Evolutionary conservation across 2,113 vertebrate genomes (phyloP).

Genomic region (Neodon shergylaensis): DNA sequence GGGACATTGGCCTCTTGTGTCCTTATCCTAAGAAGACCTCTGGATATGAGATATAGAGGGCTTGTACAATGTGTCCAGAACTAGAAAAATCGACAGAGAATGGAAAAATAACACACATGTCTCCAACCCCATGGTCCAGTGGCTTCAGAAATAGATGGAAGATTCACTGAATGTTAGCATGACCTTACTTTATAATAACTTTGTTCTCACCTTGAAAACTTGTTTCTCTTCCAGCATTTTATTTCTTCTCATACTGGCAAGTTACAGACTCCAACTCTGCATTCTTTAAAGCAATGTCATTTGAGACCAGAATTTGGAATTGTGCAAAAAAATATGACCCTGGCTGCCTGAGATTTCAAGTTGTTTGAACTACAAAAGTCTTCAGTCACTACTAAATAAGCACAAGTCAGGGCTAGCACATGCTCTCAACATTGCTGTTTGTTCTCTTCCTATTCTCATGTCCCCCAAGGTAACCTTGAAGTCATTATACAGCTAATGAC

Average conservation of each 20-base stretch:
- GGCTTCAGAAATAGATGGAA: background rate
- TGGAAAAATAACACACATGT: background rate
- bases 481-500: background rate
- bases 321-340: background rate
- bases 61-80: background rate
- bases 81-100: background rate
- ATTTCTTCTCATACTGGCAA: background rate
- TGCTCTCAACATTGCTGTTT: background rate
- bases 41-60: background rate
- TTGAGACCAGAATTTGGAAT: background rate
- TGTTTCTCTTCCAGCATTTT: background rate
- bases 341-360: background rate
- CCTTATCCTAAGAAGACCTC: background rate
- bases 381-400: background rate
- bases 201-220: constrained; percentile 2
- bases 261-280: background rate
- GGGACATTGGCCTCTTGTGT: background rate
- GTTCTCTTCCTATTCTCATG: background rate
- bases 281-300: background rate
- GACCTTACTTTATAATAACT: background rate
- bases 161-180: background rate
- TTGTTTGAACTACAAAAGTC: background rate
- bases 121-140: background rate
- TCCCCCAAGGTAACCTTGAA: background rate
- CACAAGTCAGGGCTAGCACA: background rate